A percentile compares a stretch with the other conserved stretches of the same genome.
Conservation (phyloP, 1,140 invertebrate genomes). For the Delia radicum region DNA sequence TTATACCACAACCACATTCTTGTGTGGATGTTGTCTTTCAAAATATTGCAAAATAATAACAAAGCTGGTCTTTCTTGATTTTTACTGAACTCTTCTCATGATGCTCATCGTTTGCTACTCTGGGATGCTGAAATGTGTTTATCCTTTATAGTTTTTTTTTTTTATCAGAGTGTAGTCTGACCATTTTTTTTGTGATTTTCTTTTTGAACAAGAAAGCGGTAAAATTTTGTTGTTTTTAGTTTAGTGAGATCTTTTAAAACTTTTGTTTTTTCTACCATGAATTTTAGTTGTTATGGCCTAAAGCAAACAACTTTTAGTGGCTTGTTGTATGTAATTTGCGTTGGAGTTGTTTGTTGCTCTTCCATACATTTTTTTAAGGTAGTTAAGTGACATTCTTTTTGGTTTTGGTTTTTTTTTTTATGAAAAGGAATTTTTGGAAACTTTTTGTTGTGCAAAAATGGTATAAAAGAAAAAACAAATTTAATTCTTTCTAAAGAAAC, state of each 20-base stretch:
- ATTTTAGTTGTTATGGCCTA: not conserved
- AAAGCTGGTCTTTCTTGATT: not conserved
- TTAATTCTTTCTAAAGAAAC: too few relatives aligned
- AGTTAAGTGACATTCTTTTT: not conserved
- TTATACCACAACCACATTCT: slow-evolving; percentile 5
- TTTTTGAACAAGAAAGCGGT: too few relatives aligned
- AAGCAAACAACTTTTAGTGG: not conserved
- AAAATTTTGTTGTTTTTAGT: too few relatives aligned
- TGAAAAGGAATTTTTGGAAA: too few relatives aligned
- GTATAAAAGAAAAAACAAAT: too few relatives aligned
- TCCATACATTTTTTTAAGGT: not conserved
- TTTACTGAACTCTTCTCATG: not conserved
- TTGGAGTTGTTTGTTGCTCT: not conserved
- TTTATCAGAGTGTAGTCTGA: not conserved
- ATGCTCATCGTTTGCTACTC: too few relatives aligned
- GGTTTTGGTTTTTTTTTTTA: too few relatives aligned
- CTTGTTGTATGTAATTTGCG: too few relatives aligned
- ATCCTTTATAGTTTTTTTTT: not conserved
- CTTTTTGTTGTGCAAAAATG: too few relatives aligned
- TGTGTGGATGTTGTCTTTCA: not conserved
- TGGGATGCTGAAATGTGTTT: not conserved
- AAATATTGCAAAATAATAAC: not conserved
- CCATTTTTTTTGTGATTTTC: not conserved
- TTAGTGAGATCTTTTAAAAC: too few relatives aligned
- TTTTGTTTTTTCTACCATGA: not conserved